phyloP scores from a whole-genome alignment of 2,113 vertebrate genomes.

The Neotragus pygmaeus region DNA sequence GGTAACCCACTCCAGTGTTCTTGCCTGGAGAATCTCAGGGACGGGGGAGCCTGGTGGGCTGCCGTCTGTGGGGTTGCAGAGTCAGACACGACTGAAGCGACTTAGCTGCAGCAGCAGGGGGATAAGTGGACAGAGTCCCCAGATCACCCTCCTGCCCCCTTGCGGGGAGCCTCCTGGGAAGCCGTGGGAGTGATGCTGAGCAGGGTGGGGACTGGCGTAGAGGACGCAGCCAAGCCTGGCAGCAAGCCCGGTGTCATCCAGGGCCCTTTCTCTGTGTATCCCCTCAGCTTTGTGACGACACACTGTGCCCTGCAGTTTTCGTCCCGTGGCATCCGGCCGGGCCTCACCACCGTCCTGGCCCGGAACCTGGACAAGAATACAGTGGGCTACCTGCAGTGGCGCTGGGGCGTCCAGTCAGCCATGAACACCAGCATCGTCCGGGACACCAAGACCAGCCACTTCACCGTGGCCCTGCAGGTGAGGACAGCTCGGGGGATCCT shows the following conservation, averaged over 20 bases:
- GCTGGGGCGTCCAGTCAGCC: constrained; percentile 94
- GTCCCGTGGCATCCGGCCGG: constrained; percentile 90
- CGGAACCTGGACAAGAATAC: constrained; percentile 98
- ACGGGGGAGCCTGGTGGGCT: no score
- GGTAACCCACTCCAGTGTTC: no score
- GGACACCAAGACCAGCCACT: constrained; percentile 95
- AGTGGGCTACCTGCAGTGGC: constrained; percentile 98
- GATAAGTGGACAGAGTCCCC: background rate
- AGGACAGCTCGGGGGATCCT: background rate
- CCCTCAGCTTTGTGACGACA: constrained; percentile 90
- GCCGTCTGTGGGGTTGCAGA: no score
- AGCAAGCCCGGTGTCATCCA: background rate
- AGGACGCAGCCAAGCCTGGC: background rate
- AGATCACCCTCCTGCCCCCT: background rate
- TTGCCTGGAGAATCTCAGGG: no score
- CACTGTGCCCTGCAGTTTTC: constrained; percentile 96
- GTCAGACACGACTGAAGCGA: no score
- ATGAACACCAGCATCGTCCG: constrained; percentile 98
- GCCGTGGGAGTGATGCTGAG: background rate
- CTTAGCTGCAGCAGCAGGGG: no score
- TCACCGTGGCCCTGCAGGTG: constrained; percentile 93
- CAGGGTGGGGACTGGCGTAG: background rate
- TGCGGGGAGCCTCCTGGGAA: background rate
- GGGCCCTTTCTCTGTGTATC: constrained; percentile 27
- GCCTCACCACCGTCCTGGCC: constrained; percentile 91